phyloP scores from a whole-genome alignment of 2,797 vertebrate species.

The Pangasius larnaudii region DNA sequence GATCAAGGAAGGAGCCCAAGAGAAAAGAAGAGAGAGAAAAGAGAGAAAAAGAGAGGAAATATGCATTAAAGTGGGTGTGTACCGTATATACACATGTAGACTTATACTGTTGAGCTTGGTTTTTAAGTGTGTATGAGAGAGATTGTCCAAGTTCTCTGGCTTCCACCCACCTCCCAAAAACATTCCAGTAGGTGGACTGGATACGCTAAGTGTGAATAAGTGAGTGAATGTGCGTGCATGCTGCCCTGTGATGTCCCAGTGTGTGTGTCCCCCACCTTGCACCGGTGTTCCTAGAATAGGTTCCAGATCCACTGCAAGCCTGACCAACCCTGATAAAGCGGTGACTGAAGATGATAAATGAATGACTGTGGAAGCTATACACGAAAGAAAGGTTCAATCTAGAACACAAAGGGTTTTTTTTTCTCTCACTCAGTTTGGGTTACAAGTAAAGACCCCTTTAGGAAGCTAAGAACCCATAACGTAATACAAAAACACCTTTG shows the following conservation, averaged over 20 bases:
- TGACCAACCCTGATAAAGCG: background rate
- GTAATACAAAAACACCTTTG: background rate
- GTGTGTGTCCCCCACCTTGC: background rate
- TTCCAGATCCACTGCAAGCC: background rate
- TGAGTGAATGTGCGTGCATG: background rate
- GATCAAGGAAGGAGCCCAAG: conserved; percentile 62
- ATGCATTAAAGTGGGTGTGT: background rate
- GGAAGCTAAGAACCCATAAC: no score
- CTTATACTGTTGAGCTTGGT: background rate
- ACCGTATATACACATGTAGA: no score
- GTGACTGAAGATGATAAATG: background rate
- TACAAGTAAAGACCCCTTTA: background rate
- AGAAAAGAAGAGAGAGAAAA: conserved; percentile 40
- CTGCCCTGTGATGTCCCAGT: background rate
- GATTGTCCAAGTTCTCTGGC: background rate
- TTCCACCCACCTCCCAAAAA: background rate
- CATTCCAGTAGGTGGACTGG: background rate
- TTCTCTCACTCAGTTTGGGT: background rate
- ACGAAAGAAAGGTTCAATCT: background rate
- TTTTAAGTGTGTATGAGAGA: background rate
- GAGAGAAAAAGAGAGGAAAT: background rate
- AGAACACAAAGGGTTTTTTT: background rate
- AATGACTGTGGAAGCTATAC: background rate
- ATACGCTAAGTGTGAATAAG: background rate
- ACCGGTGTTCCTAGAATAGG: background rate